phyloP scores from a whole-genome alignment of 30 jellyfish, hydroid and myxozoan species.

The Sanderia malayensis region DNA sequence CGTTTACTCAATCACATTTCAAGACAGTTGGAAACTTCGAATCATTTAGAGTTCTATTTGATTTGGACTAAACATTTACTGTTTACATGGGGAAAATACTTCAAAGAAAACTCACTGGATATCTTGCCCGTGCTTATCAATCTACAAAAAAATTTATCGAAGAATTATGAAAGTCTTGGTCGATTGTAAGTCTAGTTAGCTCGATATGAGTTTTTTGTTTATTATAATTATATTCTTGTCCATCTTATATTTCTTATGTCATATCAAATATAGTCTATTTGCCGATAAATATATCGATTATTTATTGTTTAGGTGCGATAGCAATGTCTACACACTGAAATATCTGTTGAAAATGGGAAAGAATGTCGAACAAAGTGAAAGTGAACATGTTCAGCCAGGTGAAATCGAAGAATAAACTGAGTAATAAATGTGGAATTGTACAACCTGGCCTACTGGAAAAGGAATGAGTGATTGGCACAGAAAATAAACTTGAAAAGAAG shows the following conservation, averaged over 20 bases:
- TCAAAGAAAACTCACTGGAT: conserved; percentile 57
- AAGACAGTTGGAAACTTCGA: conserved; percentile 69
- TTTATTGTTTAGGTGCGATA: conserved; percentile 62
- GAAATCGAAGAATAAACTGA: conserved; percentile 8
- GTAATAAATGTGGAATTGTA: too few species aligned
- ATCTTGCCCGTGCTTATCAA: conserved; percentile 66
- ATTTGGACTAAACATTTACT: conserved; percentile 78
- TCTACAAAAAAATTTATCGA: conserved; percentile 57
- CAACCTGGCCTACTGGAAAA: too few species aligned
- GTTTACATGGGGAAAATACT: conserved; percentile 56
- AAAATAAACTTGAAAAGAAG: too few species aligned
- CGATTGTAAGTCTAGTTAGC: conserved; percentile 54
- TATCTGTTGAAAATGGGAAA: conserved; percentile 40
- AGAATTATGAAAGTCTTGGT: conserved; percentile 53
- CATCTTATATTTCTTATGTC: not conserved
- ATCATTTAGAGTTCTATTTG: conserved; percentile 75
- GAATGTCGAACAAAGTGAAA: too few species aligned
- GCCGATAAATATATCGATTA: not conserved
- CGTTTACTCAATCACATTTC: conserved; percentile 57
- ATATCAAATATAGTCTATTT: not conserved
- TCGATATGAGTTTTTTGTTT: not conserved
- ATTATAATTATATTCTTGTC: not conserved
- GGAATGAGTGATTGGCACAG: too few species aligned
- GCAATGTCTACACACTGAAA: conserved; percentile 53
- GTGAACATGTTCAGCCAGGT: too few species aligned